Evolutionary conservation across 92 coral and sea anemone species (phyloP).

Genomic region (Parazoanthus atlanticus): DNA sequence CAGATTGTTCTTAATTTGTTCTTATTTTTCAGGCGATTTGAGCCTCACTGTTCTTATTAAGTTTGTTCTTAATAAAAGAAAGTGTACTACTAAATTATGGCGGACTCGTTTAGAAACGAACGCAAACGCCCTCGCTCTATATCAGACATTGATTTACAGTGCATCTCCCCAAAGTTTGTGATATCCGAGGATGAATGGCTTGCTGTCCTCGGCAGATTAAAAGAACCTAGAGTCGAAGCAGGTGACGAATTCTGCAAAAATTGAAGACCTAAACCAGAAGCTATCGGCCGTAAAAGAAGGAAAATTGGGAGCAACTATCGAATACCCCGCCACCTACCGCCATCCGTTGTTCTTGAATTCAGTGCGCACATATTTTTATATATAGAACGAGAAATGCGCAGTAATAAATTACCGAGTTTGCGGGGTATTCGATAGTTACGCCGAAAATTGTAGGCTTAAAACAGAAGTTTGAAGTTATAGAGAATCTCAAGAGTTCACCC

Average conservation of each 20-base stretch:
- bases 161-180: neutral
- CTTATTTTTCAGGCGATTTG: no score
- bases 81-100: no score
- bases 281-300: neutral
- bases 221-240: neutral
- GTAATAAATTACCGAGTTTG: no score
- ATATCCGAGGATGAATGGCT: slow-evolving; percentile 16
- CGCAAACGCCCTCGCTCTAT: neutral
- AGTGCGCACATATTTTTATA: no score
- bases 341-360: no score
- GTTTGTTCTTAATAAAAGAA: no score
- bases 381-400: no score
- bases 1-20: no score
- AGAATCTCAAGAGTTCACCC: neutral
- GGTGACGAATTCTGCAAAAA: neutral
- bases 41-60: no score
- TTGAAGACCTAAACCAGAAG: slow-evolving; percentile 3
- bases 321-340: no score
- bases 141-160: neutral
- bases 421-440: no score
- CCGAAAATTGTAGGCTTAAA: neutral
- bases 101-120: neutral
- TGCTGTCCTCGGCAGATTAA: neutral
- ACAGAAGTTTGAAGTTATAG: neutral
- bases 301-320: no score